A percentile compares a stretch with the other conserved stretches of the same genome.
Evolutionary conservation across 1,140 invertebrate species (phyloP).

Genomic region (Neomicropteryx cornuta): DNA sequence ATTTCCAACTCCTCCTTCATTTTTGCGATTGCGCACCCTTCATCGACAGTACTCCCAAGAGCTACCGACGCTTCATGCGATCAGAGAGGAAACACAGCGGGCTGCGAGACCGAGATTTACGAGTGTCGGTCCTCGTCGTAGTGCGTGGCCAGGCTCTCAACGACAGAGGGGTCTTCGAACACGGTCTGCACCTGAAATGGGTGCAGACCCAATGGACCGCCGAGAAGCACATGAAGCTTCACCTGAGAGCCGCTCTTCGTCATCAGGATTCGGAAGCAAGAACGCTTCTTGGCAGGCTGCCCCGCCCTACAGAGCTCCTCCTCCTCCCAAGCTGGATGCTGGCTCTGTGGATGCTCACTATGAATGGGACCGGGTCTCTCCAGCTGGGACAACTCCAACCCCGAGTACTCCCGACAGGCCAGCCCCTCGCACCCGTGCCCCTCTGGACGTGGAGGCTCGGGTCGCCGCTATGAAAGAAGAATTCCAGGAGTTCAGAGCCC

Average conservation of each 20-base stretch:
- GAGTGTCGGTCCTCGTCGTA: constrained; percentile 16
- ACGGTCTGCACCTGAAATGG: constrained; percentile 44
- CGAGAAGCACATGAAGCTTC: constrained; percentile 67
- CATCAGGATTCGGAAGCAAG: constrained; percentile 81
- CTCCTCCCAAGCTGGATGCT: constrained; percentile 46
- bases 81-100: constrained; percentile 52
- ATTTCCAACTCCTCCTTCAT: constrained; percentile 57
- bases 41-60: constrained; percentile 62
- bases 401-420: constrained; percentile 50
- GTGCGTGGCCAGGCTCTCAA: constrained; percentile 11
- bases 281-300: constrained; percentile 75
- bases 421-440: constrained; percentile 50
- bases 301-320: constrained; percentile 26
- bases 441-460: constrained; percentile 70
- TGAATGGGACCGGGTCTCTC: constrained; percentile 76
- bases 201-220: too few species aligned
- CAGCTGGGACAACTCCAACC: constrained; percentile 64
- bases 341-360: constrained; percentile 91
- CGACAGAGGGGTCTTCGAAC: constrained; percentile 38
- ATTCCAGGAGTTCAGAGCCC: constrained; percentile 83
- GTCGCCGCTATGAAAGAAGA: constrained; percentile 93
- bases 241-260: constrained; percentile 75
- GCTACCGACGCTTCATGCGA: constrained; percentile 57
- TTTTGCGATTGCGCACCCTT: constrained; percentile 40
- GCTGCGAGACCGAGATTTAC: constrained; percentile 13